Evolutionary conservation across 1,140 invertebrate genomes (phyloP).

Genomic region (Ylistrum balloti): DNA sequence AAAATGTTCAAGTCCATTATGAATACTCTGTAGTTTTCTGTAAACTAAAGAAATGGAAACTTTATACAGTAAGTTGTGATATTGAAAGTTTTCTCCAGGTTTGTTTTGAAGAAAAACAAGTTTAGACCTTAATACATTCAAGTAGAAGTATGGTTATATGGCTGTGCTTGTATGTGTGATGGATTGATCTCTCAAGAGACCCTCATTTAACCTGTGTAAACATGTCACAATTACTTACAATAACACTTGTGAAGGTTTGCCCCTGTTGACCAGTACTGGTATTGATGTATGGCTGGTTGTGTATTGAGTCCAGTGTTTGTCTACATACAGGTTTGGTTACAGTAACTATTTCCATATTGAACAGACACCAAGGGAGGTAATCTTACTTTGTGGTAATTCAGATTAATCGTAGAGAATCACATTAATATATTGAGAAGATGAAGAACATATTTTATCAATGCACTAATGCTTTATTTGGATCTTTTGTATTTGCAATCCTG

Average conservation of each 20-base stretch:
- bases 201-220: neutral
- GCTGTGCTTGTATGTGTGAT: neutral
- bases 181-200: neutral
- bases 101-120: conserved; percentile 20
- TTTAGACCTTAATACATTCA: neutral
- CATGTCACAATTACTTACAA: conserved; percentile 35
- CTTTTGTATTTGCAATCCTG: too few species aligned
- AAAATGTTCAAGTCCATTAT: neutral
- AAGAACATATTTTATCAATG: too few species aligned
- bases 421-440: too few species aligned
- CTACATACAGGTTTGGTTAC: neutral
- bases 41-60: neutral
- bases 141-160: neutral
- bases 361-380: too few species aligned
- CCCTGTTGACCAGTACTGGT: neutral
- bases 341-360: neutral
- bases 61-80: neutral
- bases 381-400: too few species aligned
- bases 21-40: neutral
- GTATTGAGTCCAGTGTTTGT: neutral
- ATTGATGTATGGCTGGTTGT: neutral
- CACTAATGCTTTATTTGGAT: too few species aligned
- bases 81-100: neutral
- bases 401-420: too few species aligned
- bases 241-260: neutral